Evolutionary conservation across 2,113 vertebrate genomes (phyloP).

Genomic region (Cochlearius cochlearius): DNA sequence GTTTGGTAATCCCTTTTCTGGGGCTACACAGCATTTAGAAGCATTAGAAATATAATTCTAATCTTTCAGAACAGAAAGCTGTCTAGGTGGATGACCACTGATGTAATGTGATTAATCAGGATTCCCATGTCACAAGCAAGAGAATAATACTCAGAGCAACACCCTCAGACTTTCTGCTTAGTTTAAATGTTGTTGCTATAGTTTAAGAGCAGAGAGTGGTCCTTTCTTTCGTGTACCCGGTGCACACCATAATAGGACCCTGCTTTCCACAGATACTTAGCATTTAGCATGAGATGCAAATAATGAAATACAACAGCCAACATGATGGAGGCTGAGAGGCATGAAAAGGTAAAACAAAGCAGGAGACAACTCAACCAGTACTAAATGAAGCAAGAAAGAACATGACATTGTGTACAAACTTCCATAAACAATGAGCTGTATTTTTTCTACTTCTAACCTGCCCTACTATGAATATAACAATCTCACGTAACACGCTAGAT

Average conservation of each 20-base stretch:
- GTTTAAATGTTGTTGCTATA: neutral
- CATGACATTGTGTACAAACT: neutral
- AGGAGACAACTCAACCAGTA: neutral
- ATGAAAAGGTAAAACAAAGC: slow-evolving; percentile 34
- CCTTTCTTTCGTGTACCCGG: neutral
- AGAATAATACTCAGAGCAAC: neutral
- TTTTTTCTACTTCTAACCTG: neutral
- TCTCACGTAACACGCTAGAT: neutral
- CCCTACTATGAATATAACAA: neutral
- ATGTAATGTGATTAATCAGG: neutral
- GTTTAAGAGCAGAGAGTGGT: neutral
- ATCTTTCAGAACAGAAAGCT: neutral
- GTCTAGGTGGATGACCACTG: neutral
- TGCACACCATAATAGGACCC: neutral
- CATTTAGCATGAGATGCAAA: neutral
- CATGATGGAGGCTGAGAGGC: slow-evolving; percentile 15
- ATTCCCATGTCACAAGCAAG: neutral
- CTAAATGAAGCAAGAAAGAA: slow-evolving; percentile 19
- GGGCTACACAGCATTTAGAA: neutral
- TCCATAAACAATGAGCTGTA: neutral
- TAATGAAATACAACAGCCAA: neutral
- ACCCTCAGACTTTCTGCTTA: slow-evolving; percentile 44
- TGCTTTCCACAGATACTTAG: neutral
- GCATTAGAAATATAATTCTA: neutral
- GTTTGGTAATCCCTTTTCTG: neutral